Percentiles rank a stretch among this genome's conserved stretches.
These are phyloP conservation scores for Girardinichthys multiradiatus DNA, from an alignment of 2,113 vertebrate genomes.

Conservation along the genomic window DNA sequence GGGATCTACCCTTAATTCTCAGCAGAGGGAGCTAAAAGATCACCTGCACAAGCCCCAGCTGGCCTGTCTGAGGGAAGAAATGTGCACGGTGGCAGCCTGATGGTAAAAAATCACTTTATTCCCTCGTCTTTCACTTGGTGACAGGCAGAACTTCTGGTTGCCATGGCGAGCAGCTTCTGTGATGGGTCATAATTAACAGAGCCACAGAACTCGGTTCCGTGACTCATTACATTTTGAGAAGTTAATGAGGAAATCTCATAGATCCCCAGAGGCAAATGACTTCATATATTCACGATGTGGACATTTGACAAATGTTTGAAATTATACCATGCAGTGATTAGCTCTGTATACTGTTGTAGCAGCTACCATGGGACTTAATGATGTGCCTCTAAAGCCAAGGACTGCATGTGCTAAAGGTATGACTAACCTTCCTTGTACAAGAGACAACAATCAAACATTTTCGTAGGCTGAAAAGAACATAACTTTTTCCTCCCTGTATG, in stretches of 20 bases:
- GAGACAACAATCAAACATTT: conserved; percentile 65
- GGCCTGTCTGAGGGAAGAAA: conserved; percentile 48
- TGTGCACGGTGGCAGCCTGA: conserved; percentile 49
- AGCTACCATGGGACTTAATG: conserved; percentile 37
- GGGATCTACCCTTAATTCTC: conserved; percentile 9
- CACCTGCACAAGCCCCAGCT: neutral
- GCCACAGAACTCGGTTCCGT: conserved; percentile 54
- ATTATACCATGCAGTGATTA: conserved; percentile 32
- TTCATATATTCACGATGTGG: conserved; percentile 37
- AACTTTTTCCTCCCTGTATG: conserved; percentile 35
- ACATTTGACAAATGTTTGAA: conserved; percentile 41
- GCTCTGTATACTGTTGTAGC: conserved; percentile 20
- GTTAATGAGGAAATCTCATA: conserved; percentile 68
- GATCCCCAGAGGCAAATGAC: conserved; percentile 57
- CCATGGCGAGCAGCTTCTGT: conserved; percentile 67
- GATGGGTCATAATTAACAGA: conserved; percentile 66
- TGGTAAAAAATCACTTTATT: conserved; percentile 68
- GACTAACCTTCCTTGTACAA: conserved; percentile 59
- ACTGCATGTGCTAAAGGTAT: conserved; percentile 25
- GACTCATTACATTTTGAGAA: conserved; percentile 61
- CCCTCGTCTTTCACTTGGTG: conserved; percentile 65
- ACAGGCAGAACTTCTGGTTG: conserved; percentile 74
- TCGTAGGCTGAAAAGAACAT: conserved; percentile 41
- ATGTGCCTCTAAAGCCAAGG: conserved; percentile 31
- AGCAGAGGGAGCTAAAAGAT: conserved; percentile 62